Conservation (phyloP, 2,888 invertebrate species). For the Megaustenia siamemsis region DNA sequence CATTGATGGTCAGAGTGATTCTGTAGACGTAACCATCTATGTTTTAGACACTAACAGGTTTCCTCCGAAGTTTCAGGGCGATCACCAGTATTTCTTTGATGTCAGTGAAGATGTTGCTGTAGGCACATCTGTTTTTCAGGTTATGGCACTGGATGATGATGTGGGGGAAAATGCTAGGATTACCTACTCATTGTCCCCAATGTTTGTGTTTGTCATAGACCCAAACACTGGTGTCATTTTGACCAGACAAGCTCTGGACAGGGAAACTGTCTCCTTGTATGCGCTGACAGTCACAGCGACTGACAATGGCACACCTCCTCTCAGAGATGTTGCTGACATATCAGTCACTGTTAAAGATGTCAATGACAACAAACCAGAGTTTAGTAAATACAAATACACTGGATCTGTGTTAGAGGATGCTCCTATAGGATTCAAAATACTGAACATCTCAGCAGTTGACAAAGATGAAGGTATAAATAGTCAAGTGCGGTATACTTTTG, state of each 20-base stretch:
- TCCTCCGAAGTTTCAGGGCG: slow-evolving; percentile 92
- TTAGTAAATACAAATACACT: slow-evolving; percentile 89
- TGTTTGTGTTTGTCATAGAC: slow-evolving; percentile 89
- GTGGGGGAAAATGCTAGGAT: slow-evolving; percentile 93
- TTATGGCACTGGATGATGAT: slow-evolving; percentile 95
- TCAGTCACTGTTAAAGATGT: slow-evolving; percentile 97
- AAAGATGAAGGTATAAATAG: slow-evolving; percentile 93
- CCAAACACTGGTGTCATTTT: slow-evolving; percentile 95
- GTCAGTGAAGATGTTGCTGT: slow-evolving; percentile 94
- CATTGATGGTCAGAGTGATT: slow-evolving; percentile 91
- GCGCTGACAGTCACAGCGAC: slow-evolving; percentile 92
- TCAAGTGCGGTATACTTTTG: slow-evolving; percentile 86
- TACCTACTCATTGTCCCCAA: slow-evolving; percentile 80
- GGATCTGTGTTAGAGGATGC: slow-evolving; percentile 93
- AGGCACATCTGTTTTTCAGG: slow-evolving; percentile 94
- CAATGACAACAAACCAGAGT: slow-evolving; percentile 95
- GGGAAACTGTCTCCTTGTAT: slow-evolving; percentile 89
- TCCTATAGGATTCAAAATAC: slow-evolving; percentile 92
- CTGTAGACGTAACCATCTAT: slow-evolving; percentile 93
- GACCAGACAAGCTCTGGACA: slow-evolving; percentile 90
- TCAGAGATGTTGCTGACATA: slow-evolving; percentile 96
- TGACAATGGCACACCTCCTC: slow-evolving; percentile 93
- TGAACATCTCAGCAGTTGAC: slow-evolving; percentile 94
- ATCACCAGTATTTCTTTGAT: slow-evolving; percentile 93
- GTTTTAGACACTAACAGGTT: slow-evolving; percentile 97